Percentiles rank a stretch among this genome's conserved stretches.
These are phyloP conservation scores for Acromyrmex echinatior DNA, from an alignment of 1,140 invertebrate genomes.

Conservation along the genomic window DNA sequence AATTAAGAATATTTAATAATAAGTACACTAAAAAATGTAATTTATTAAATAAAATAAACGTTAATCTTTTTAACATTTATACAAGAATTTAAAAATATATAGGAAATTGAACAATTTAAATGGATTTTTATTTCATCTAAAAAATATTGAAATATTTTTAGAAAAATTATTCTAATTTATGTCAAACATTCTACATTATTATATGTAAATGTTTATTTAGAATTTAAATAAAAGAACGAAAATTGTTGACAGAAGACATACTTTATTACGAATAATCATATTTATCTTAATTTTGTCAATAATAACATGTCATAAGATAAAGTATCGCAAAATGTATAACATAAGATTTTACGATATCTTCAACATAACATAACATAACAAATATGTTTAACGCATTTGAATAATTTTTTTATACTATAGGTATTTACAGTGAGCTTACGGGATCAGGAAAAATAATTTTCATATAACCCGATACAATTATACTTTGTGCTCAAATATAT, in stretches of 20 bases:
- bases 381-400: slow-evolving; percentile 58
- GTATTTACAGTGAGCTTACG: slow-evolving; percentile 71
- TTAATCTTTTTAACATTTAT: not conserved
- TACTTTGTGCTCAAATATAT: slow-evolving; percentile 61
- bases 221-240: slow-evolving; percentile 23
- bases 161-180: slow-evolving; percentile 13
- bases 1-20: slow-evolving; percentile 15
- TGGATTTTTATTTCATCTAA: slow-evolving; percentile 5
- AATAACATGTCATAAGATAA: slow-evolving; percentile 54
- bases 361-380: slow-evolving; percentile 64
- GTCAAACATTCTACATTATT: not conserved
- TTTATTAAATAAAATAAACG: not conserved
- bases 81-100: not conserved
- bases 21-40: not conserved
- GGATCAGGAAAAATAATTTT: slow-evolving; percentile 60
- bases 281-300: slow-evolving; percentile 47
- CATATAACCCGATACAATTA: slow-evolving; percentile 56
- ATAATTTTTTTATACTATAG: slow-evolving; percentile 67
- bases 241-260: slow-evolving; percentile 33
- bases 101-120: slow-evolving; percentile 32
- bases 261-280: slow-evolving; percentile 64
- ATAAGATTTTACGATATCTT: slow-evolving; percentile 49
- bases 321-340: slow-evolving; percentile 56
- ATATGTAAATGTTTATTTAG: not conserved
- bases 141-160: not conserved